Evolutionary conservation across 1,140 invertebrate species (phyloP), one percentile per base, ranked within the genome.

Genomic region (Phthorimaea operculella): DNA sequence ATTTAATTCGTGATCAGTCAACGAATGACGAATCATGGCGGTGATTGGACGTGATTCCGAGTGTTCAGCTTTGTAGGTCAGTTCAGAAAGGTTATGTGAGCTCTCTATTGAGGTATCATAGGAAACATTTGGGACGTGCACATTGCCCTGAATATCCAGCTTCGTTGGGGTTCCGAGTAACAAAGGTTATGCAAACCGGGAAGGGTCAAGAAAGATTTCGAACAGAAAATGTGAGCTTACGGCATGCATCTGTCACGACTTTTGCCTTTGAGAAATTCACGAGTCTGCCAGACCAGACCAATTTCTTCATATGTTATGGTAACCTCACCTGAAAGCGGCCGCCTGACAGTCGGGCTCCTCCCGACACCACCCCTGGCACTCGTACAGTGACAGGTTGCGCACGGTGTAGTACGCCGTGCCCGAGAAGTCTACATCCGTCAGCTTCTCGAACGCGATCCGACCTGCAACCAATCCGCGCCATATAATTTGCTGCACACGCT

Each of bases 321-420:
- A n/a, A n/a, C 16, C 54, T 74, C 83, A 91, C 89, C 90, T 90
- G 77, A 97, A 98, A 9, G 94, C 91, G 1, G 94, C 94, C 1
- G 95, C 94, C 66, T 94, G 94, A 74, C 96, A 98, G 66, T 96
- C 94, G 0, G 91, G 89, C 70, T 97, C 95, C 72, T 97, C 94
- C 55, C 94, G 86, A 76, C 96, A 98, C 95, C 95, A 97, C 33
- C 95, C 95, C 78, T 97, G 95, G 77, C 96, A 98, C 83, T 97
- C 95, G 87, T 96, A 96, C 33, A 98, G 83, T 7, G 95, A 95
- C 21, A 97, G 87, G 83, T 98, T 98, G 68, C 94, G 91, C 39
- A 96, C 94, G 17, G 92, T 97, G 86, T 96, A 97, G 77, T 97
- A 97, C 7, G 94, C 95, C 33, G 92, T 95, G 18, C 95, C 96